Conservation (phyloP, 2,113 vertebrate species). For the Archocentrus centrarchus region DNA sequence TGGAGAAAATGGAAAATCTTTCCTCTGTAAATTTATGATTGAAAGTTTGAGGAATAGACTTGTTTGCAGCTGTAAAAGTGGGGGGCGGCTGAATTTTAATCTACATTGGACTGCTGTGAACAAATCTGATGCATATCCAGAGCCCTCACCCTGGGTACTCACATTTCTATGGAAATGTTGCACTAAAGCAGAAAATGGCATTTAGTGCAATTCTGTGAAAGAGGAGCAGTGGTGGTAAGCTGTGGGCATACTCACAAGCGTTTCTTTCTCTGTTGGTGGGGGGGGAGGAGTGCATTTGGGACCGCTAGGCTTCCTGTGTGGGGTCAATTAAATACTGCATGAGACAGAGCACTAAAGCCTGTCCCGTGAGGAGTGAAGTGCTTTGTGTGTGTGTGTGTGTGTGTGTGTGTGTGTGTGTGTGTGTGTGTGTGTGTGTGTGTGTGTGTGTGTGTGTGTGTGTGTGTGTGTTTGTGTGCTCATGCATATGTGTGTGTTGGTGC, state of each 20-base stretch:
- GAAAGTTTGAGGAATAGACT: constrained; percentile 51
- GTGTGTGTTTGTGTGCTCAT: no score
- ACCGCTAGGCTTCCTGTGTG: constrained; percentile 83
- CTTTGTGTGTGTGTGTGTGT: constrained; percentile 69
- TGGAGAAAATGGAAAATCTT: neutral
- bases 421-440: no score
- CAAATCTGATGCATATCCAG: constrained; percentile 10
- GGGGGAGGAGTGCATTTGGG: constrained; percentile 80
- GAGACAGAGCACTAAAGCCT: constrained; percentile 87
- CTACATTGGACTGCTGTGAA: neutral
- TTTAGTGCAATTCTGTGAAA: constrained; percentile 58
- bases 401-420: constrained; percentile 8
- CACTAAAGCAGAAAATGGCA: constrained; percentile 61
- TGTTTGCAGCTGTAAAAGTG: constrained; percentile 19
- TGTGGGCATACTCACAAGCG: constrained; percentile 62
- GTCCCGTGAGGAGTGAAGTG: constrained; percentile 80
- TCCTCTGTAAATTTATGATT: neutral
- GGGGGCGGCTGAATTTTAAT: neutral
- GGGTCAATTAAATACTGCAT: constrained; percentile 88
- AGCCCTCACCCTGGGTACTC: constrained; percentile 17
- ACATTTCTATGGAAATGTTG: constrained; percentile 50
- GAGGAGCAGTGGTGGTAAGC: constrained; percentile 58
- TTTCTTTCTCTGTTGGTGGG: constrained; percentile 62
- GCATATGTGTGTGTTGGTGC: constrained; percentile 51
- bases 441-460: neutral